Evolutionary conservation across 92 coral and sea anemone genomes (phyloP).

Genomic region (Diadumene lineata): DNA sequence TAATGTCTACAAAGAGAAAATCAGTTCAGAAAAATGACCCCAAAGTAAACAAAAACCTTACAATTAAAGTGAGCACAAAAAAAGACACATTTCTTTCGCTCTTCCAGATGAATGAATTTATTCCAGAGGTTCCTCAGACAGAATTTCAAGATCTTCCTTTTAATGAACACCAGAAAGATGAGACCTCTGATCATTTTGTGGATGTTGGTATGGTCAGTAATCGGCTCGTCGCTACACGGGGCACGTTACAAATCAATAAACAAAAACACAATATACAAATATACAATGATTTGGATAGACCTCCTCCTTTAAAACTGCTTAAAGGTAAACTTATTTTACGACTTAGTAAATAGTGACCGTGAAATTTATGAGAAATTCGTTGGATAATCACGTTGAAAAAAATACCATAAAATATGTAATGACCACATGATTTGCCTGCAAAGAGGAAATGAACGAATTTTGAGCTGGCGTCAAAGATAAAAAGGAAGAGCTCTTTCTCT

Average conservation of each 20-base stretch:
- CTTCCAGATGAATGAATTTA: neutral
- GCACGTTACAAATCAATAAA: neutral
- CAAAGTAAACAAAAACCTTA: too few species aligned
- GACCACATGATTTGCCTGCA: too few species aligned
- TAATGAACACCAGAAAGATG: neutral
- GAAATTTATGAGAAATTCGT: neutral
- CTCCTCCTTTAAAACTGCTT: neutral
- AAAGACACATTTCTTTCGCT: neutral
- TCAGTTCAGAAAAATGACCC: too few species aligned
- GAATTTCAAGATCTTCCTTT: neutral
- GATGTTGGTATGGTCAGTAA: neutral
- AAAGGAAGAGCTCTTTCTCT: too few species aligned
- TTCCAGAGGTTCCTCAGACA: neutral
- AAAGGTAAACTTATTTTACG: neutral
- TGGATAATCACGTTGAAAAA: neutral
- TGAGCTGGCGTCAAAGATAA: too few species aligned
- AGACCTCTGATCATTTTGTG: neutral
- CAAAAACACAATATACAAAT: neutral
- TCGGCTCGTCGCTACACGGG: neutral
- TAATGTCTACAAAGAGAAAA: too few species aligned
- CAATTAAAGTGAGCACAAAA: too few species aligned
- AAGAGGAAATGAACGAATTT: too few species aligned
- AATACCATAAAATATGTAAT: too few species aligned
- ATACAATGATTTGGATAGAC: neutral
- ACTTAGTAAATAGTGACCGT: neutral